Conservation (phyloP, 2,113 vertebrate species). For the Leptosomus discolor region DNA sequence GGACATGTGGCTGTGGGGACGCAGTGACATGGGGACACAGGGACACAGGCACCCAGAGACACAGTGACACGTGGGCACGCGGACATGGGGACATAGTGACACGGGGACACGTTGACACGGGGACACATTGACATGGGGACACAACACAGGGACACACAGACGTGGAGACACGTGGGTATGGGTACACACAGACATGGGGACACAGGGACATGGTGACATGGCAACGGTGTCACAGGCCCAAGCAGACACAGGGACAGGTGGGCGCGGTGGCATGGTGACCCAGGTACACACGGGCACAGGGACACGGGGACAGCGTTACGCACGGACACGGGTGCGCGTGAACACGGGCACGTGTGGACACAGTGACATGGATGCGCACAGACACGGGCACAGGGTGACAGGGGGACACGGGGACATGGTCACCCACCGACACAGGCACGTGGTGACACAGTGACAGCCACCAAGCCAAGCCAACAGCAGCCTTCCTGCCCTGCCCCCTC, state of each 20-base stretch:
- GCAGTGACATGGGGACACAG: neutral
- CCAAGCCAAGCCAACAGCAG: neutral
- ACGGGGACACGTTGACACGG: neutral
- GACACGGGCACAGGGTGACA: neutral
- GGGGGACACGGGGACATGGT: neutral
- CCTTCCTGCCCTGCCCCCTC: neutral
- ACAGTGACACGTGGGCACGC: too few relatives aligned
- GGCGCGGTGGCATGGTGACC: neutral
- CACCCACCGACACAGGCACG: rapidly evolving
- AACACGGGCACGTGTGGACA: too few relatives aligned
- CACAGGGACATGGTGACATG: neutral
- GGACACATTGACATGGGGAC: neutral
- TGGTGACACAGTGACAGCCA: neutral
- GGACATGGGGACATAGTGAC: neutral
- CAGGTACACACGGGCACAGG: too few relatives aligned
- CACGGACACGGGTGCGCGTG: too few relatives aligned
- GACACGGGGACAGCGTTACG: neutral
- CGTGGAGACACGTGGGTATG: too few relatives aligned
- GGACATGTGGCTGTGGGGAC: neutral
- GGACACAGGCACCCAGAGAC: neutral
- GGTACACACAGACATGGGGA: neutral
- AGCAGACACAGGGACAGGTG: neutral
- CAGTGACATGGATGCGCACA: too few relatives aligned
- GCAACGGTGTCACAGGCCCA: too few relatives aligned
- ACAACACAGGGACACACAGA: neutral